Percentiles rank a stretch among this genome's conserved stretches.
Evolutionary conservation across 2,888 invertebrate species (phyloP).

Genomic region (Drosophila lutescens): DNA sequence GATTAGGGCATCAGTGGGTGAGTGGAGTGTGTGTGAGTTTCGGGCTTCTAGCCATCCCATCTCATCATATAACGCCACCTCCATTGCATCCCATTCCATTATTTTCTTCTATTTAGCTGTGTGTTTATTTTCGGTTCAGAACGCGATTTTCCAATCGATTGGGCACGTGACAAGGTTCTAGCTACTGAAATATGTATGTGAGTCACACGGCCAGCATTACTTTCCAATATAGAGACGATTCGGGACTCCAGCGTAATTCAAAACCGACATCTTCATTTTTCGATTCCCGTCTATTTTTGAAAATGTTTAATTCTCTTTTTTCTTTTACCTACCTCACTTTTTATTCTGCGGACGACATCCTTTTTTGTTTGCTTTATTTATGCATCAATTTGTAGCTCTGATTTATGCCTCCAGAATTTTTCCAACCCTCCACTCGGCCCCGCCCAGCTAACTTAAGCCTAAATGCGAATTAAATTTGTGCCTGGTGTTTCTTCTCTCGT

Average conservation of each 20-base stretch:
- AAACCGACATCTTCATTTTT: constrained; percentile 47
- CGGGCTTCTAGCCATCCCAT: constrained; percentile 20
- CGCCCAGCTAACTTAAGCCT: constrained; percentile 38
- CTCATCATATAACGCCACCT: constrained; percentile 35
- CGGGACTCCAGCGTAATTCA: constrained; percentile 54
- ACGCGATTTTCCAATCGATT: constrained; percentile 78
- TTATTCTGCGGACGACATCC: constrained; percentile 46
- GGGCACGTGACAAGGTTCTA: constrained; percentile 72
- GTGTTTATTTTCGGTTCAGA: constrained; percentile 79
- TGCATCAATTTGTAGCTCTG: constrained; percentile 75
- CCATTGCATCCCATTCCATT: constrained; percentile 45
- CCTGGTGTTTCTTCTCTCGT: constrained; percentile 16
- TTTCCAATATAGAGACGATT: constrained; percentile 12
- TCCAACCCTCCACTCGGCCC: constrained; percentile 11
- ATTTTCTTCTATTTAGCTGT: constrained; percentile 75
- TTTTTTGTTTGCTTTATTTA: constrained; percentile 69
- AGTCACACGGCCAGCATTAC: constrained; percentile 5
- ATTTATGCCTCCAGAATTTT: constrained; percentile 68
- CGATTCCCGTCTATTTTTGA: constrained; percentile 64
- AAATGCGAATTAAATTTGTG: constrained; percentile 77
- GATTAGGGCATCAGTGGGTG: constrained; percentile 63
- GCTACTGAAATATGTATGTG: constrained; percentile 52
- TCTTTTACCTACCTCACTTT: constrained; percentile 34
- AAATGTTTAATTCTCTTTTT: constrained; percentile 72
- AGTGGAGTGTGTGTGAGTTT: constrained; percentile 35